phyloP scores from a whole-genome alignment of 2,888 invertebrate genomes.

The Drosophila paranaensis region DNA sequence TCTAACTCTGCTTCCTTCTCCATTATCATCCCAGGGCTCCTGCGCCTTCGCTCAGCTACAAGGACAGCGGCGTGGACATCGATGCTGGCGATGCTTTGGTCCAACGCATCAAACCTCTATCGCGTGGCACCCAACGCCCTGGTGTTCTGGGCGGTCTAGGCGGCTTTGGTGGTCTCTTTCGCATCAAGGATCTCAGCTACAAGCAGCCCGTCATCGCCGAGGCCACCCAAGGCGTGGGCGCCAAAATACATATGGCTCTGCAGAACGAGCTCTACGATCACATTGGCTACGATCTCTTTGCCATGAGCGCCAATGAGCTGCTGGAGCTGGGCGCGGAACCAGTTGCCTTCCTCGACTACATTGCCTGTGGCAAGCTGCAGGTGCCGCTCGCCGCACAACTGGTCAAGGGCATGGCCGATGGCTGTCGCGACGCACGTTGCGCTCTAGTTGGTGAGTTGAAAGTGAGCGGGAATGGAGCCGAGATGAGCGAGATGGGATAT shows the following conservation, averaged over 20 bases:
- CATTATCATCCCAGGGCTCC: constrained; percentile 7
- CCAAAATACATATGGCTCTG: constrained; percentile 97
- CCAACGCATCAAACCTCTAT: constrained; percentile 91
- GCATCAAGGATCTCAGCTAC: constrained; percentile 89
- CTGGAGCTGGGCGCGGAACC: constrained; percentile 98
- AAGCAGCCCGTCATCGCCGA: constrained; percentile 95
- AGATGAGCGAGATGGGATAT: too few species aligned
- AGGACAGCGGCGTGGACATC: constrained; percentile 96
- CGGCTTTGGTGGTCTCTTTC: constrained; percentile 97
- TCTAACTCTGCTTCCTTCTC: neutral
- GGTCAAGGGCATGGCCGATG: constrained; percentile 94
- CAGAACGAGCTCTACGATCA: constrained; percentile 91
- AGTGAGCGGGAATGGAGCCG: too few species aligned
- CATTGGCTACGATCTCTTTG: constrained; percentile 97
- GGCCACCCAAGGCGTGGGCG: constrained; percentile 98
- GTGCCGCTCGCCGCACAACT: constrained; percentile 91
- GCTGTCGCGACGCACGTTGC: constrained; percentile 94
- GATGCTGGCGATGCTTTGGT: constrained; percentile 95
- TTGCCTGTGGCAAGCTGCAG: constrained; percentile 95
- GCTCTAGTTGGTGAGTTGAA: constrained; percentile 91
- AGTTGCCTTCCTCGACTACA: constrained; percentile 98
- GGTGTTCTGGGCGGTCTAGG: constrained; percentile 94
- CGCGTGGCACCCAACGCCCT: constrained; percentile 90
- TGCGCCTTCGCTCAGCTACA: constrained; percentile 89
- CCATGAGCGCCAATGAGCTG: constrained; percentile 99